A percentile compares a stretch with the other conserved stretches of the same genome.
phyloP scores from a whole-genome alignment of 1,140 invertebrate genomes.

The Latrodectus geometricus region DNA sequence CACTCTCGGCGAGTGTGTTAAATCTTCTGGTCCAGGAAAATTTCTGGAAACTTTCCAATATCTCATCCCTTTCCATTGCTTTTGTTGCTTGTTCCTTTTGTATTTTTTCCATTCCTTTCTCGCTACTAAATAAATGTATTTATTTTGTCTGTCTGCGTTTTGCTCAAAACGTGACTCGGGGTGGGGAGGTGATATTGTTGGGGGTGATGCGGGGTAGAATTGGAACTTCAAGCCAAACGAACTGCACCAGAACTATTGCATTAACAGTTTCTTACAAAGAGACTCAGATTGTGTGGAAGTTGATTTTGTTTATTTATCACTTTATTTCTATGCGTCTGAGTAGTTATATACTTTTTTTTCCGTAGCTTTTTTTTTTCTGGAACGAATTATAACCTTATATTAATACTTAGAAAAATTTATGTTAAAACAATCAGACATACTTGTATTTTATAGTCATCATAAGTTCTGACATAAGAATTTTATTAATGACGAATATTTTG shows the following conservation, averaged over 20 bases:
- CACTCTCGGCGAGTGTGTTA: neutral
- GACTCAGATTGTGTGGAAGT: neutral
- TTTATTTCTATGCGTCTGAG: too few relatives aligned
- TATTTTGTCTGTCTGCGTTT: conserved; percentile 42
- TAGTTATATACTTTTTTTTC: too few relatives aligned
- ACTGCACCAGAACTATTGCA: neutral
- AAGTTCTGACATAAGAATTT: too few relatives aligned
- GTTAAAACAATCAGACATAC: too few relatives aligned
- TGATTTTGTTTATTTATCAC: neutral
- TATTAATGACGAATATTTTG: too few relatives aligned
- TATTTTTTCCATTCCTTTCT: neutral
- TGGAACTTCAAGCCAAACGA: neutral
- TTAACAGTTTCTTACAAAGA: conserved; percentile 14
- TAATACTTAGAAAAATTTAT: too few relatives aligned
- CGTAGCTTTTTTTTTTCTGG: too few relatives aligned
- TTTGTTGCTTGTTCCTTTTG: neutral
- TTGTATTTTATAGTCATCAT: too few relatives aligned
- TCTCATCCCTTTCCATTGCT: neutral
- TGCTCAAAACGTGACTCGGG: neutral
- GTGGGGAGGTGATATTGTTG: neutral
- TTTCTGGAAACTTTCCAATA: conserved; percentile 43
- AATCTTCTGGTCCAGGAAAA: conserved; percentile 4
- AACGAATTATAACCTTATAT: too few relatives aligned
- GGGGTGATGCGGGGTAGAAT: neutral
- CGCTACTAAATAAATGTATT: conserved; percentile 43